Evolutionary conservation across 2,113 vertebrate species (phyloP).

Genomic region (Megalops atlanticus): DNA sequence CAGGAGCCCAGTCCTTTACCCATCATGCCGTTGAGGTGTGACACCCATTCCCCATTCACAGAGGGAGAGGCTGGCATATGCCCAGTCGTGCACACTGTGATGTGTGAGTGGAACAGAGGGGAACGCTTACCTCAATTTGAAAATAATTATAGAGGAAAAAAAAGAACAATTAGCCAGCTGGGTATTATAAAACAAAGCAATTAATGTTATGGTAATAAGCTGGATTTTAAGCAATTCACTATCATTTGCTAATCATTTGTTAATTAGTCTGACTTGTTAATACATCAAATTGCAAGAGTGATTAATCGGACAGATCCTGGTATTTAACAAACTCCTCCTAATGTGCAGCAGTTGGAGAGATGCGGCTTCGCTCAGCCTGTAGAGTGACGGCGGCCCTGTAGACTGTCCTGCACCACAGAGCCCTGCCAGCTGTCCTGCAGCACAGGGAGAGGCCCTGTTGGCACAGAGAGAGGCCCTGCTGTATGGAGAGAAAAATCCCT

Average conservation of each 20-base stretch:
- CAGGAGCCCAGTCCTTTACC: too few relatives aligned
- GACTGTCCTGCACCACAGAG: too few relatives aligned
- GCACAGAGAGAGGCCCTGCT: background rate
- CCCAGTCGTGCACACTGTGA: background rate
- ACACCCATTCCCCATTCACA: background rate
- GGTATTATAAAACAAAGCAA: slow-evolving; percentile 71
- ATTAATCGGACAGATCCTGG: slow-evolving; percentile 60
- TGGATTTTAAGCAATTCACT: slow-evolving; percentile 63
- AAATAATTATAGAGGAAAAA: slow-evolving; percentile 52
- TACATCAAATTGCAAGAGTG: slow-evolving; percentile 53
- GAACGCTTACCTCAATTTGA: slow-evolving; percentile 43
- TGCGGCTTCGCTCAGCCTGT: background rate
- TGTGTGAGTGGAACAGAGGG: background rate
- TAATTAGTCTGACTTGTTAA: slow-evolving; percentile 65
- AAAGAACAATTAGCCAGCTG: slow-evolving; percentile 70
- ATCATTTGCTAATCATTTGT: slow-evolving; percentile 64
- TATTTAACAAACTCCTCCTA: slow-evolving; percentile 54
- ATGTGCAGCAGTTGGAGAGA: slow-evolving; percentile 41
- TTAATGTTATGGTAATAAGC: slow-evolving; percentile 72
- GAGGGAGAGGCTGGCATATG: background rate
- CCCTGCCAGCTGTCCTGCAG: too few relatives aligned
- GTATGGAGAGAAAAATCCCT: background rate
- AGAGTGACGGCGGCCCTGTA: background rate
- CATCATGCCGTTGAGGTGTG: too few relatives aligned
- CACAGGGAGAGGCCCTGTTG: too few relatives aligned